phyloP scores from a whole-genome alignment of 2,113 vertebrate species.

The Eubucco bourcierii region DNA sequence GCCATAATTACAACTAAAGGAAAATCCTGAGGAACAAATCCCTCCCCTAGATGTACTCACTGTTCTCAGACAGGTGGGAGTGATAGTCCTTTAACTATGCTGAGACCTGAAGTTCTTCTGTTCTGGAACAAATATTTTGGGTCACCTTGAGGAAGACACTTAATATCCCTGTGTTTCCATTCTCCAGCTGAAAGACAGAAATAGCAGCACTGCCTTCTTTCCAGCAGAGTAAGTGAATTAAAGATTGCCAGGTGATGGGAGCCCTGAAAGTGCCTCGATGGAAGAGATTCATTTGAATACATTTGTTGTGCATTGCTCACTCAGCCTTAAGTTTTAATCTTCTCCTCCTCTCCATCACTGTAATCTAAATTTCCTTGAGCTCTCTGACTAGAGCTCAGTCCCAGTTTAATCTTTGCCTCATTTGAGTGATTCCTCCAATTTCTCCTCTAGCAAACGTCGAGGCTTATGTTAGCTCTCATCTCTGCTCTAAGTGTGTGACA shows the following conservation, averaged over 20 bases:
- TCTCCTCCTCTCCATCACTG: conserved; percentile 26
- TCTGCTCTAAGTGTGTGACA: background rate
- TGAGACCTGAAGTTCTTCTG: background rate
- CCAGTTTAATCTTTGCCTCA: background rate
- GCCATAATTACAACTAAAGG: background rate
- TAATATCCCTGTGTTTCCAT: background rate
- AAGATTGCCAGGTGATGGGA: background rate
- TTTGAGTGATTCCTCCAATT: conserved; percentile 48
- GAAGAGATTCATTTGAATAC: conserved; percentile 23
- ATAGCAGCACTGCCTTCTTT: conserved; percentile 11
- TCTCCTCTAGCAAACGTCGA: background rate
- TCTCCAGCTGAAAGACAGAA: background rate
- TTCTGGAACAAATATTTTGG: background rate
- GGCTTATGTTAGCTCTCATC: background rate
- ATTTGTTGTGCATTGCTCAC: conserved; percentile 43
- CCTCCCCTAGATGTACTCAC: fast-evolving
- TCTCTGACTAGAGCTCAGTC: background rate
- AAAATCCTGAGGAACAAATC: background rate
- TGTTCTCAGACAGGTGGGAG: background rate
- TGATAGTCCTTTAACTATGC: background rate
- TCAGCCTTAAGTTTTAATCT: conserved; percentile 57
- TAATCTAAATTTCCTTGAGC: conserved; percentile 42
- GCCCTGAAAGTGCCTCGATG: background rate
- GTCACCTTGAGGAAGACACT: conserved; percentile 20
- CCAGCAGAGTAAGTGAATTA: conserved; percentile 14